These are phyloP conservation scores for Teleiodes luculella DNA, from an alignment of 2,888 invertebrate genomes.

Conservation along the genomic window DNA sequence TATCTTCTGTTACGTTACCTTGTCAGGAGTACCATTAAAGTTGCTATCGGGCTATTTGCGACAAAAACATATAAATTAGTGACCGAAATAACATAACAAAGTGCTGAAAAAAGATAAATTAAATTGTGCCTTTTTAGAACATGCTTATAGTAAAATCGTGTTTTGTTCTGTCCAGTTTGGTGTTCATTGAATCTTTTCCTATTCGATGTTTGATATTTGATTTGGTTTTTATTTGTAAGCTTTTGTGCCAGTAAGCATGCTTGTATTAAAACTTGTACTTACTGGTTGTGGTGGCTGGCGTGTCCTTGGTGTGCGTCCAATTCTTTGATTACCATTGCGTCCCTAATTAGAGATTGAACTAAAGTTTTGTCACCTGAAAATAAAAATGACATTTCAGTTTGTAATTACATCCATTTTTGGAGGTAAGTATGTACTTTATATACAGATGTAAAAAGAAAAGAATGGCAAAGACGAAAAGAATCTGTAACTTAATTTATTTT, in stretches of 20 bases:
- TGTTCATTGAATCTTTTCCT: not conserved
- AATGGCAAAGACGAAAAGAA: no score
- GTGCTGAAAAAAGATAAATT: constrained; percentile 32
- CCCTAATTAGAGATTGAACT: constrained; percentile 92
- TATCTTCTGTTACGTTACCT: constrained; percentile 84
- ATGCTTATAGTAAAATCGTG: not conserved
- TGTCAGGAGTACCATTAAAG: constrained; percentile 95
- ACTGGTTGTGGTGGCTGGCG: constrained; percentile 87
- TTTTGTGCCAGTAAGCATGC: constrained; percentile 45
- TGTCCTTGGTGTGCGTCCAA: constrained; percentile 84
- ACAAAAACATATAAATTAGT: constrained; percentile 80
- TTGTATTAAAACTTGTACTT: constrained; percentile 70
- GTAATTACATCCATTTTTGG: no score
- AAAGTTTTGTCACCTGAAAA: constrained; percentile 92
- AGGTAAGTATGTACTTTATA: no score
- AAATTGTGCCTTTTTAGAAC: constrained; percentile 19
- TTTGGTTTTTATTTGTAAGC: not conserved
- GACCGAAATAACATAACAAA: constrained; percentile 45
- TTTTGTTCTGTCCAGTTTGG: not conserved
- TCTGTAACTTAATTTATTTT: no score
- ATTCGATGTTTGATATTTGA: not conserved
- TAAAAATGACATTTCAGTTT: constrained; percentile 8
- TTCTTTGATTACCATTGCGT: constrained; percentile 93
- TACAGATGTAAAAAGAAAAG: no score
- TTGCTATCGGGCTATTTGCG: constrained; percentile 96